phyloP scores from a whole-genome alignment of 2,888 invertebrate genomes.

The Oligia fasciuncula region DNA sequence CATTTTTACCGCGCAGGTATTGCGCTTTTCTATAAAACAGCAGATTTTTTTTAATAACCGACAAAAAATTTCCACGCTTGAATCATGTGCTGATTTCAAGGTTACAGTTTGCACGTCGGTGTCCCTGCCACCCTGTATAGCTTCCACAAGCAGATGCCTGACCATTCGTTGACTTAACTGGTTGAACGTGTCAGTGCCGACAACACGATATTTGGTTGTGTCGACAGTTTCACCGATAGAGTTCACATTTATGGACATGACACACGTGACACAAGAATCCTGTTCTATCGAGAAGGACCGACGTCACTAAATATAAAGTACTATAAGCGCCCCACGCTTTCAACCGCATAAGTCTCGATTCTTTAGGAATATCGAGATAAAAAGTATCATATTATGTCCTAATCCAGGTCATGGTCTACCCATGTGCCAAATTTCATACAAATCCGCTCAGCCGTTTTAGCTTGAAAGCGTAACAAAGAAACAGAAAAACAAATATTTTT shows the following conservation, averaged over 20 bases:
- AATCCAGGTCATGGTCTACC: not conserved
- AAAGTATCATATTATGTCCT: too few species aligned
- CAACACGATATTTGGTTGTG: not conserved
- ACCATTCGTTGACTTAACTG: not conserved
- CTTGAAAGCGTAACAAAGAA: not conserved
- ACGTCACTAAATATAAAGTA: not conserved
- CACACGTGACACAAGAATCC: not conserved
- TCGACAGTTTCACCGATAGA: not conserved
- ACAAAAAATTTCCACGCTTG: too few species aligned
- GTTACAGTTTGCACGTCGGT: not conserved
- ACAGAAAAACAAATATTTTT: not conserved
- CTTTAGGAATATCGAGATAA: not conserved
- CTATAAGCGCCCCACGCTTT: not conserved
- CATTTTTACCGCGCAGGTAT: too few species aligned
- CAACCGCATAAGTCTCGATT: not conserved
- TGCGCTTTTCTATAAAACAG: too few species aligned
- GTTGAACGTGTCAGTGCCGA: not conserved
- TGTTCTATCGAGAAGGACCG: not conserved
- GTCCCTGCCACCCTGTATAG: not conserved
- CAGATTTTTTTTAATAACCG: too few species aligned
- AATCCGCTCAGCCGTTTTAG: not conserved
- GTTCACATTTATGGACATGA: slow-evolving; percentile 4
- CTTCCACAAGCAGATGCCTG: not conserved
- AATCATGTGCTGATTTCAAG: not conserved
- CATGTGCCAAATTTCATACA: not conserved